Evolutionary conservation across 2,797 vertebrate genomes (phyloP).

Genomic region (Dipus sagitta): DNA sequence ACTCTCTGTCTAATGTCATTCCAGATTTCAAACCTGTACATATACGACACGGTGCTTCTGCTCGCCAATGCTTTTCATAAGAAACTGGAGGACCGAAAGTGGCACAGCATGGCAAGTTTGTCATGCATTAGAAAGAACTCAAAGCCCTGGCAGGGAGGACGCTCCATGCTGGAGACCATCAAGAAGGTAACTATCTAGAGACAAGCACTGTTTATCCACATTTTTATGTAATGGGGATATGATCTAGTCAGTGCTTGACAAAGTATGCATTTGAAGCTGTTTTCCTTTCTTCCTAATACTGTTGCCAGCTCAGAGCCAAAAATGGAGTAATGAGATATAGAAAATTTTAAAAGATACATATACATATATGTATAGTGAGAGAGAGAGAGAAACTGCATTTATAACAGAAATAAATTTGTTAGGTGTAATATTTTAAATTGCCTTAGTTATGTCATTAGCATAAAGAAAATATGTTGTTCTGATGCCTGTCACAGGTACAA

Average conservation of each 20-base stretch:
- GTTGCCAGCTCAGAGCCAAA: constrained; percentile 31
- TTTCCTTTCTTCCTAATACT: not conserved
- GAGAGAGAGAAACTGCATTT: not conserved
- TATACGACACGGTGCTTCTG: constrained; percentile 96
- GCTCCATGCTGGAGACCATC: constrained; percentile 98
- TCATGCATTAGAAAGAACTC: constrained; percentile 98
- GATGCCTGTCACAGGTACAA: not conserved
- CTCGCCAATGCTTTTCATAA: constrained; percentile 98
- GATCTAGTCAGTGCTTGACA: not conserved
- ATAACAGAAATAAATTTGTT: not conserved
- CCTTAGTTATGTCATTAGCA: not conserved
- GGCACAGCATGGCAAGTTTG: constrained; percentile 99
- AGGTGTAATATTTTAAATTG: constrained; percentile 1
- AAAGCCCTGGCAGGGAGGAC: constrained; percentile 99
- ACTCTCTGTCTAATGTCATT: constrained; percentile 79
- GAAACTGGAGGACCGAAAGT: constrained; percentile 98
- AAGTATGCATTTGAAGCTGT: constrained; percentile 17
- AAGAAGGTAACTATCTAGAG: constrained; percentile 92
- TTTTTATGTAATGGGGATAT: not conserved
- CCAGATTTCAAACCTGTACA: constrained; percentile 98
- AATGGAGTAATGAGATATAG: constrained; percentile 25
- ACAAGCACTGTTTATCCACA: not conserved
- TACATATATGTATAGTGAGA: not conserved
- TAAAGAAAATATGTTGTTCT: not conserved
- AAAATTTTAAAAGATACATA: not conserved